Evolutionary conservation across 2,797 vertebrate genomes (phyloP), one percentile per base, ranked within the genome.

Genomic region (Calcarius lapponicus): DNA sequence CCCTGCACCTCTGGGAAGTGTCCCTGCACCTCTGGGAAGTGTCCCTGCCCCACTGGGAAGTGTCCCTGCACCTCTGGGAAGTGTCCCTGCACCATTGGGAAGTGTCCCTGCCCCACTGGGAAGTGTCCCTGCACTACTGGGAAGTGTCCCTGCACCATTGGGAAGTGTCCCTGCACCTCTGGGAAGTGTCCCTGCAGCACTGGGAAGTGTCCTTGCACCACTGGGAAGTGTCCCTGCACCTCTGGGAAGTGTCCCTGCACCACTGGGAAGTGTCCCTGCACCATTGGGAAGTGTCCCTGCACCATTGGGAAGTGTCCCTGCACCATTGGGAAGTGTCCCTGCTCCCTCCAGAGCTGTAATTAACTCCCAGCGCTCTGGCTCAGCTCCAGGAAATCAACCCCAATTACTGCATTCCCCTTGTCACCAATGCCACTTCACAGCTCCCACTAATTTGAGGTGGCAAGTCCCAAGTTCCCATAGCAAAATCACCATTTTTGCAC

Each of bases 371-470:
- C 97, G 96, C 96, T 79, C 97, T 96, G 92, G 98, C 98, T 87
- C 88, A 51, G 96, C 91, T 98, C 98, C 98, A 98, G 95, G 97
- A 98, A 98, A 98, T 98, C 98, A 98, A 97, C 98, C 98, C 98
- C 98, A 98, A 98, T 99, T 98, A 98, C 98, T 98, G 94, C 93
- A 98, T 98, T 98, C 98, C 96, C 97, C 93, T 97, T 98, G 98
- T 98, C 98, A 98, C 98, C 97, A 98, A 98, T 97, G 98, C 98
- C 98, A 98, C 98, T 98, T 98, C 97, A 97, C 97, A 84, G 97
- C 97, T 98, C 93, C 97, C 97, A 75, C 97, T 98, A 97, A 98
- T 98, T 97, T 96, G 93, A 98, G 98, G 98, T 97, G 98, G 98
- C 98, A 98, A 97, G 95, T 97, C 97, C 97, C 96, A 97, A 95